Evolutionary conservation across 2,113 vertebrate genomes (phyloP).

Genomic region (Melanostigma gelatinosum): DNA sequence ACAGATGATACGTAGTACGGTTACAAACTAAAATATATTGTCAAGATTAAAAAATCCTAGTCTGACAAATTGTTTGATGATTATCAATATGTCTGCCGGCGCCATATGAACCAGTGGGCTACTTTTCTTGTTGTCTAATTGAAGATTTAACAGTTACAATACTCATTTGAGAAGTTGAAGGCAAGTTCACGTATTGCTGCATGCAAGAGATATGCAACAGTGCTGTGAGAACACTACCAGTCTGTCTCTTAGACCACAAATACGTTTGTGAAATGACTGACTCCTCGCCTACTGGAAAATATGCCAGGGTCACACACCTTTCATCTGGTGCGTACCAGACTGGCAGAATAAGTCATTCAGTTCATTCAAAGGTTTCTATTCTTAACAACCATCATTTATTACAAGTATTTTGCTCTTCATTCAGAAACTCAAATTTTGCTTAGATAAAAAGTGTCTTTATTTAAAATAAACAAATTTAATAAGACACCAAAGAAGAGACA

Average conservation of each 20-base stretch:
- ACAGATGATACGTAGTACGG: background rate
- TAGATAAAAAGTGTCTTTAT: background rate
- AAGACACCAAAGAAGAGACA: background rate
- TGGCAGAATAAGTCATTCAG: background rate
- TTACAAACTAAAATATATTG: background rate
- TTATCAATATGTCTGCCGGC: background rate
- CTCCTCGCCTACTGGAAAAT: background rate
- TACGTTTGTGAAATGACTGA: slow-evolving; percentile 13
- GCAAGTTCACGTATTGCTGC: background rate
- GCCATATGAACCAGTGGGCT: background rate
- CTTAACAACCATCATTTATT: background rate
- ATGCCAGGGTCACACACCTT: slow-evolving; percentile 53
- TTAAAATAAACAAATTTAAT: background rate
- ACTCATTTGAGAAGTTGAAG: slow-evolving; percentile 19
- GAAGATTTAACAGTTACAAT: background rate
- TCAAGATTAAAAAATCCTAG: background rate
- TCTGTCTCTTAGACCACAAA: background rate
- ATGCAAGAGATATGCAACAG: background rate
- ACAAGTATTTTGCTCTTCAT: background rate
- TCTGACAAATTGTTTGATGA: background rate
- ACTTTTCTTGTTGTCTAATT: background rate
- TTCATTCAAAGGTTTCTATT: background rate
- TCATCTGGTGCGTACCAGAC: slow-evolving; percentile 41
- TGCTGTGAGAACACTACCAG: slow-evolving; percentile 33
- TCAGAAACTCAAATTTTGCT: background rate